These are phyloP conservation scores for Nesoenas mayeri DNA, from an alignment of 2,113 vertebrate genomes.

Conservation along the genomic window DNA sequence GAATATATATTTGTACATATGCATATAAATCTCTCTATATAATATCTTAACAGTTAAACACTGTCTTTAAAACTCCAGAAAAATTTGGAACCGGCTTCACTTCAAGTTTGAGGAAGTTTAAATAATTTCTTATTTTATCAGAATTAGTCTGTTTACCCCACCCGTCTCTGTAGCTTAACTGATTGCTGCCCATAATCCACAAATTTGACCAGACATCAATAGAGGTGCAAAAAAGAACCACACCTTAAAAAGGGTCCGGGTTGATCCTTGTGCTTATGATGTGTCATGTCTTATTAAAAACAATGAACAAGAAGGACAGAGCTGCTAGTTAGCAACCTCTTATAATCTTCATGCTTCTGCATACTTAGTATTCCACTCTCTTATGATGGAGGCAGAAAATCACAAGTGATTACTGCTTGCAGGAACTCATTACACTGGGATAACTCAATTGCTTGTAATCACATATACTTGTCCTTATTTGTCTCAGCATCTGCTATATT, in stretches of 20 bases:
- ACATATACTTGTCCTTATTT: not conserved
- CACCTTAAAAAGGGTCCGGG: not conserved
- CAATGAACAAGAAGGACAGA: not conserved
- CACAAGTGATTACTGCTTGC: not conserved
- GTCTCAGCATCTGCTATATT: not conserved
- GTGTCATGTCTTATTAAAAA: not conserved
- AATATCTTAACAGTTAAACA: slow-evolving; percentile 20
- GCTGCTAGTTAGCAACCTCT: not conserved
- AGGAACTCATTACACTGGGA: not conserved
- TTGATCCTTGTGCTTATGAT: not conserved
- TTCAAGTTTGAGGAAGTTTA: not conserved
- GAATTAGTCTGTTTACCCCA: not conserved
- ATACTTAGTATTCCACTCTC: not conserved
- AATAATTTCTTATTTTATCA: not conserved
- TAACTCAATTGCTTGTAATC: not conserved
- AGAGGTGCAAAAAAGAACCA: not conserved
- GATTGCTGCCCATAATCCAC: not conserved
- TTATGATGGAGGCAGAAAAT: not conserved
- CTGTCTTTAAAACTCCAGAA: not conserved
- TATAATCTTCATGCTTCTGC: not conserved
- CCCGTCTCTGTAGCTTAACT: not conserved
- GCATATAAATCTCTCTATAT: not conserved
- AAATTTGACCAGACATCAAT: not conserved
- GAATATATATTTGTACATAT: slow-evolving; percentile 21
- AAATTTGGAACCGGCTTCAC: not conserved